These are phyloP conservation scores for Larimichthys crocea DNA, from an alignment of 2,113 vertebrate species.

Conservation along the genomic window DNA sequence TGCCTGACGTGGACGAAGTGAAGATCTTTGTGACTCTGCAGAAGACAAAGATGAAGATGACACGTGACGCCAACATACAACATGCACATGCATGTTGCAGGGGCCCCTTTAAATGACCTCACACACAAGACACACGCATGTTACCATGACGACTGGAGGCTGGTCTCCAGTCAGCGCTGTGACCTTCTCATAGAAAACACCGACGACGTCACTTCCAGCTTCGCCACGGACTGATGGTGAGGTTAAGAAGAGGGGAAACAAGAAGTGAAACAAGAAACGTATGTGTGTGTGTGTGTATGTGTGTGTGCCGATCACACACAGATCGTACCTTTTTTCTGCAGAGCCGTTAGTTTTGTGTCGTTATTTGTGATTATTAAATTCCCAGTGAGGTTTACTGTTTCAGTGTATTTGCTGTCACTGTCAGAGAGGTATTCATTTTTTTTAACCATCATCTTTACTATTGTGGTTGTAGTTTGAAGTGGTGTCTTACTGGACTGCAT, in stretches of 20 bases:
- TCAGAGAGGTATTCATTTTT: too few species aligned
- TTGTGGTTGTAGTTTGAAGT: too few species aligned
- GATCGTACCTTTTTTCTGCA: too few species aligned
- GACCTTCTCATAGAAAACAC: conserved; percentile 88
- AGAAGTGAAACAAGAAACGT: background rate
- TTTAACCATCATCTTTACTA: too few species aligned
- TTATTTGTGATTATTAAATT: too few species aligned
- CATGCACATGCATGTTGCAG: too few species aligned
- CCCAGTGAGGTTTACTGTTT: too few species aligned
- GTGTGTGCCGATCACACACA: too few species aligned
- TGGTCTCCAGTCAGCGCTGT: conserved; percentile 87
- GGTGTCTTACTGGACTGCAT: too few species aligned
- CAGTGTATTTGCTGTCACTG: too few species aligned
- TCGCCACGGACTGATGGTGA: conserved; percentile 85
- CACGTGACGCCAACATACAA: background rate
- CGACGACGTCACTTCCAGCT: conserved; percentile 78
- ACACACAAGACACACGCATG: background rate
- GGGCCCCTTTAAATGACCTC: background rate
- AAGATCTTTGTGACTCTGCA: conserved; percentile 82
- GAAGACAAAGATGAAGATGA: background rate
- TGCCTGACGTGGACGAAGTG: conserved; percentile 90
- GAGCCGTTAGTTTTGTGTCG: too few species aligned
- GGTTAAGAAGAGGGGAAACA: conserved; percentile 37
- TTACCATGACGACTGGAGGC: conserved; percentile 92
- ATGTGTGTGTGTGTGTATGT: too few species aligned